Conservation (phyloP, 2,113 vertebrate species). For the Emberiza fucata region DNA sequence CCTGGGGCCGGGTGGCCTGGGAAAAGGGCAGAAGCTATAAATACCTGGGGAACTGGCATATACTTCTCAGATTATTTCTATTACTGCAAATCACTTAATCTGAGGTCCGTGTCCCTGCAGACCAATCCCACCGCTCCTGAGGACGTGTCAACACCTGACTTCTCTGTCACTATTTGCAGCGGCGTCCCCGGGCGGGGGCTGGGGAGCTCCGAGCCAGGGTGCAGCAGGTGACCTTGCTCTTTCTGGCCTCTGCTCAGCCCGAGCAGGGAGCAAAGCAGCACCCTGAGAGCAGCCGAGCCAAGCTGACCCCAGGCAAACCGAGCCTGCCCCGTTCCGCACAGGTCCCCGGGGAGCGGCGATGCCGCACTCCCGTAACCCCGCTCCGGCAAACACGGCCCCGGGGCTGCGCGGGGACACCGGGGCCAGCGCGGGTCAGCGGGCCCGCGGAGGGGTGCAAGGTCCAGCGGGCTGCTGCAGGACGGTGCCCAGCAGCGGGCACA, state of each 20-base stretch:
- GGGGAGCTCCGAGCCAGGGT: background rate
- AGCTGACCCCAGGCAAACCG: accelerated
- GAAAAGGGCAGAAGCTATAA: slow-evolving; percentile 7
- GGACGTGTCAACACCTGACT: background rate
- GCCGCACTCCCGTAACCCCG: accelerated
- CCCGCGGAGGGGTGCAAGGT: background rate
- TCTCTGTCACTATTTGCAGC: background rate
- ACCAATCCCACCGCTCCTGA: background rate
- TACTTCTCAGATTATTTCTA: background rate
- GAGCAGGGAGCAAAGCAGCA: background rate
- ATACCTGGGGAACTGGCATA: background rate
- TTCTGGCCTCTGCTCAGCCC: background rate
- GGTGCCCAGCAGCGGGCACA: background rate
- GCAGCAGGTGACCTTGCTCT: background rate
- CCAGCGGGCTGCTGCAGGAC: background rate
- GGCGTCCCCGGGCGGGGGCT: background rate
- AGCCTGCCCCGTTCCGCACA: background rate
- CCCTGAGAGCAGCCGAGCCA: background rate
- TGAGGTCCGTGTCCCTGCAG: background rate
- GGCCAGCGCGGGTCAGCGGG: background rate
- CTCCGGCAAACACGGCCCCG: background rate
- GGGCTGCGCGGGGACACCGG: background rate
- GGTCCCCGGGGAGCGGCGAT: accelerated
- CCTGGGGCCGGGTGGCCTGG: accelerated
- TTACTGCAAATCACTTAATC: background rate